Evolutionary conservation across 2,888 invertebrate species (phyloP).

Genomic region (Sarcophaga subvicina): DNA sequence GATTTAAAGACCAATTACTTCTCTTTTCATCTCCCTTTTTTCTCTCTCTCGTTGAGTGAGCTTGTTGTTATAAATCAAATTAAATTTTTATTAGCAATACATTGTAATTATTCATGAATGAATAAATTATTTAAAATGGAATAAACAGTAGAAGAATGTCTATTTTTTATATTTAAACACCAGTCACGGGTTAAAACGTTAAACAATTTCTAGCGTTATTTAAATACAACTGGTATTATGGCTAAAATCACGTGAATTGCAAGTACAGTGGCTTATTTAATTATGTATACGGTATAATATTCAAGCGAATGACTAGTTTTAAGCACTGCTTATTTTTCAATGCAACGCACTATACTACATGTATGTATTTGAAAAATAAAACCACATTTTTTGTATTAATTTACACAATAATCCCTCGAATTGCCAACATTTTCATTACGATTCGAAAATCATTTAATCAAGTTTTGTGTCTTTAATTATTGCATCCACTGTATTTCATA

Average conservation of each 20-base stretch:
- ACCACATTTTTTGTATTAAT: too few species aligned
- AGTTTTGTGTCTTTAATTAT: background rate
- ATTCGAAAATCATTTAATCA: background rate
- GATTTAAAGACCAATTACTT: too few species aligned
- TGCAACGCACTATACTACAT: too few species aligned
- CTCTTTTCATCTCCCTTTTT: too few species aligned
- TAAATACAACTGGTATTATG: slow-evolving; percentile 27
- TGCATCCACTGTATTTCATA: slow-evolving; percentile 10
- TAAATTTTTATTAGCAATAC: background rate
- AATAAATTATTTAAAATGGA: background rate
- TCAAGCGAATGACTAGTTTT: too few species aligned
- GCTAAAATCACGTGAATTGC: slow-evolving; percentile 48
- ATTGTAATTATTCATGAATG: background rate
- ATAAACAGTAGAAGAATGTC: background rate
- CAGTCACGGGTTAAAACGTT: slow-evolving; percentile 42
- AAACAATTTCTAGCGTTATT: background rate
- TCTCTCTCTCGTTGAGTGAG: background rate
- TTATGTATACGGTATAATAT: too few species aligned
- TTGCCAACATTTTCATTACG: background rate
- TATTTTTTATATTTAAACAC: slow-evolving; percentile 4
- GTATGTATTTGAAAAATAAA: too few species aligned
- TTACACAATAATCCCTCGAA: too few species aligned
- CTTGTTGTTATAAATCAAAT: slow-evolving; percentile 17
- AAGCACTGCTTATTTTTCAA: too few species aligned
- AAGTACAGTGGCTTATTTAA: background rate